These are phyloP conservation scores for Macrobrachium nipponense DNA, from an alignment of 1,140 invertebrate genomes.

Conservation along the genomic window DNA sequence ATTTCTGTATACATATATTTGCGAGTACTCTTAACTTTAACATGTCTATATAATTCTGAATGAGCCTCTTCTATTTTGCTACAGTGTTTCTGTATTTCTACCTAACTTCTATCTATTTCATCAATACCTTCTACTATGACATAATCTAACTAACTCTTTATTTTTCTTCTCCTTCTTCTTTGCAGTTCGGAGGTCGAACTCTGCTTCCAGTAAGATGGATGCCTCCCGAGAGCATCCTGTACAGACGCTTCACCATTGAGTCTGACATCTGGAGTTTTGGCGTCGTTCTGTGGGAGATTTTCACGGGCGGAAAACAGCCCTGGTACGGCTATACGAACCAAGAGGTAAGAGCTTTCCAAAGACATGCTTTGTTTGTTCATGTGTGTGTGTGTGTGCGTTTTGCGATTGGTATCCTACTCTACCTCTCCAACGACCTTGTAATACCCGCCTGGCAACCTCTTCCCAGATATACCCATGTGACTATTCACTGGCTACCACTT, in stretches of 20 bases:
- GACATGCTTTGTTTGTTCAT: not conserved
- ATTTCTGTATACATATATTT: no score
- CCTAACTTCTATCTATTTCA: not conserved
- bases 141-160: not conserved
- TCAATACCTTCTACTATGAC: not conserved
- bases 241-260: slow-evolving; percentile 89
- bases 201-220: slow-evolving; percentile 92
- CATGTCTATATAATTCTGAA: no score
- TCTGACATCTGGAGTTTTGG: slow-evolving; percentile 95
- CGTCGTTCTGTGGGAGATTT: slow-evolving; percentile 93
- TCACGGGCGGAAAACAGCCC: slow-evolving; percentile 85
- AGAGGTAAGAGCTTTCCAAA: slow-evolving; percentile 72
- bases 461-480: not conserved
- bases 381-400: slow-evolving; percentile 3
- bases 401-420: not conserved
- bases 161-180: not conserved
- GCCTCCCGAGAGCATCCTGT: slow-evolving; percentile 91
- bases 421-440: not conserved
- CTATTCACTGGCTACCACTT: not conserved
- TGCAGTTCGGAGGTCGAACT: slow-evolving; percentile 58
- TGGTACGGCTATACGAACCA: slow-evolving; percentile 89
- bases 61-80: no score
- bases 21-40: no score
- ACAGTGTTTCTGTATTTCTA: not conserved
- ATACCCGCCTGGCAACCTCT: not conserved